These are phyloP conservation scores for Odontomyia ornata DNA, from an alignment of 2,888 invertebrate genomes.

Conservation along the genomic window DNA sequence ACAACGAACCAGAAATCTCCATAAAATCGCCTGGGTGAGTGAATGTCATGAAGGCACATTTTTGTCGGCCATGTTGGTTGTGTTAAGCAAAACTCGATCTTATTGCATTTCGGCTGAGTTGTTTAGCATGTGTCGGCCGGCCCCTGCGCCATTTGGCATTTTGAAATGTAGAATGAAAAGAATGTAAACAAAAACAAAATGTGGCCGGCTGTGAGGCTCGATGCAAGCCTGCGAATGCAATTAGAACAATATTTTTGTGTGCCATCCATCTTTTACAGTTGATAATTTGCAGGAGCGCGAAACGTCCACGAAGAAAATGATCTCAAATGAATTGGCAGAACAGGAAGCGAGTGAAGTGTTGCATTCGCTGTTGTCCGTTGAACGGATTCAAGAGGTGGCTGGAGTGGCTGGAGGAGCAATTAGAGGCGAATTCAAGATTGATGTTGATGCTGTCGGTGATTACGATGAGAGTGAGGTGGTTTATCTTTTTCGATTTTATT, in stretches of 20 bases:
- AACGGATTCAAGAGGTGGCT: background rate
- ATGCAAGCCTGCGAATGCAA: background rate
- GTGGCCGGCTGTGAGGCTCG: background rate
- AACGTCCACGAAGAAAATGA: conserved; percentile 54
- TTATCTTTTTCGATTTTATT: background rate
- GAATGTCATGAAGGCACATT: conserved; percentile 70
- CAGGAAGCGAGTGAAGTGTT: conserved; percentile 77
- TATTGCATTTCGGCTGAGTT: conserved; percentile 47
- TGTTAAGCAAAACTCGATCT: conserved; percentile 50
- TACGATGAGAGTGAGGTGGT: conserved; percentile 25
- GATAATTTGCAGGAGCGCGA: background rate
- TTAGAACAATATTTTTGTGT: background rate
- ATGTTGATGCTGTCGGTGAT: background rate
- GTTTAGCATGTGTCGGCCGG: background rate
- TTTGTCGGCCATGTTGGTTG: conserved; percentile 59
- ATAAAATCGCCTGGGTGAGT: conserved; percentile 65
- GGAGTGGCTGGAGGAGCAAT: background rate
- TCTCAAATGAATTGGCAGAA: conserved; percentile 69
- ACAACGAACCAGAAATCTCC: background rate
- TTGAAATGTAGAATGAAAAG: background rate
- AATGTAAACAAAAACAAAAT: conserved; percentile 41
- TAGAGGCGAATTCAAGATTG: background rate
- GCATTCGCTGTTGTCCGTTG: conserved; percentile 63
- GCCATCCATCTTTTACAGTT: background rate
- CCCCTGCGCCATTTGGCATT: background rate